A percentile compares a stretch with the other conserved stretches of the same genome.
These are phyloP conservation scores for Dascillus cervinus DNA, from an alignment of 2,888 invertebrate genomes.

Conservation along the genomic window DNA sequence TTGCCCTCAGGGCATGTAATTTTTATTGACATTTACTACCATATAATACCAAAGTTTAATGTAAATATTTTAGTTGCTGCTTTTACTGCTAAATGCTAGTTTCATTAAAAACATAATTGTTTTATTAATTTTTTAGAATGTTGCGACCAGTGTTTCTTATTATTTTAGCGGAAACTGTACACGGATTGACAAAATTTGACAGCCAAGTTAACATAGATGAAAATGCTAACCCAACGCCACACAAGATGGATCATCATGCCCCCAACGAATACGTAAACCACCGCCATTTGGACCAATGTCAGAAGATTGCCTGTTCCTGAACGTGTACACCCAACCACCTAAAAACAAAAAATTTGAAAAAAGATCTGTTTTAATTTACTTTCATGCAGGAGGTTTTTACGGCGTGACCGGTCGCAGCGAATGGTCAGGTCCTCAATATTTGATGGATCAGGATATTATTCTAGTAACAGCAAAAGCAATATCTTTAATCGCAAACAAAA, in stretches of 20 bases:
- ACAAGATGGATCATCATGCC: conserved; percentile 33
- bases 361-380: conserved; percentile 52
- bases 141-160: too few species aligned
- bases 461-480: conserved; percentile 52
- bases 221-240: conserved; percentile 21
- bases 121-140: too few species aligned
- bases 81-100: too few species aligned
- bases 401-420: conserved; percentile 48
- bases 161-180: too few species aligned
- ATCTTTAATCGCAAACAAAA: not conserved
- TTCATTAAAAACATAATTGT: too few species aligned
- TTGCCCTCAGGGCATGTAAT: too few species aligned
- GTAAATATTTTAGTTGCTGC: too few species aligned
- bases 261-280: too few species aligned
- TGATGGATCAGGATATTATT: conserved; percentile 57
- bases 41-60: too few species aligned
- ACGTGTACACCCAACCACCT: conserved; percentile 54
- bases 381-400: conserved; percentile 57
- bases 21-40: too few species aligned
- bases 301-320: conserved; percentile 60
- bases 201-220: too few species aligned
- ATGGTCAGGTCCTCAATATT: conserved; percentile 48
- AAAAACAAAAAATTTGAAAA: conserved; percentile 16
- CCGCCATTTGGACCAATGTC: conserved; percentile 35
- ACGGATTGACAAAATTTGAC: too few species aligned